Percentiles rank a stretch among this genome's conserved stretches.
Evolutionary conservation across 2,888 invertebrate genomes (phyloP).

Genomic region (Endomychus coccineus): DNA sequence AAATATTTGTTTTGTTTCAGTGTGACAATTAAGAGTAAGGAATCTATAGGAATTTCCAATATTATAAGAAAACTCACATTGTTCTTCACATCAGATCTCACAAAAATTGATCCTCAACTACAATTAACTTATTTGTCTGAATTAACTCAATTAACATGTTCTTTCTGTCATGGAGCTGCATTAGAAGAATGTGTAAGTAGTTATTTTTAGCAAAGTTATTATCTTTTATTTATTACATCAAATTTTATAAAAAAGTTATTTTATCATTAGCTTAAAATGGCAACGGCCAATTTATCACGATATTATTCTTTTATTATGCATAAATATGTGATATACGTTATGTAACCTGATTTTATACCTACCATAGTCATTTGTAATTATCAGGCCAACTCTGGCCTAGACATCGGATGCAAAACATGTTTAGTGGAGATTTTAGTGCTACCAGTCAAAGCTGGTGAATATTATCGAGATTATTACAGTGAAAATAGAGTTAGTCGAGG

Average conservation of each 20-base stretch:
- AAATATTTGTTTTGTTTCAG: conserved; percentile 35
- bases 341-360: background rate
- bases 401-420: no score
- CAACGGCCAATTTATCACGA: background rate
- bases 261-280: background rate
- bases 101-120: conserved; percentile 1
- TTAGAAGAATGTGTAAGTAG: conserved; percentile 58
- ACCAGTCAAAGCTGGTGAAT: no score
- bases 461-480: no score
- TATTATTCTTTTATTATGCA: background rate
- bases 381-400: no score
- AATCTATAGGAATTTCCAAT: conserved; percentile 60
- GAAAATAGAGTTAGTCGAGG: no score
- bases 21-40: conserved; percentile 54
- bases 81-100: conserved; percentile 49
- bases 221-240: conserved; percentile 2
- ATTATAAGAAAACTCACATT: conserved; percentile 57
- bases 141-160: conserved; percentile 55
- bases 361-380: no score
- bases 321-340: background rate
- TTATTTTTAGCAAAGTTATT: no score
- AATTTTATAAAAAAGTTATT: background rate
- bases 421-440: no score
- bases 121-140: conserved; percentile 50
- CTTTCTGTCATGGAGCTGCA: conserved; percentile 57